Evolutionary conservation across 2,113 vertebrate genomes (phyloP).

Genomic region (Chaetodon trifascialis): DNA sequence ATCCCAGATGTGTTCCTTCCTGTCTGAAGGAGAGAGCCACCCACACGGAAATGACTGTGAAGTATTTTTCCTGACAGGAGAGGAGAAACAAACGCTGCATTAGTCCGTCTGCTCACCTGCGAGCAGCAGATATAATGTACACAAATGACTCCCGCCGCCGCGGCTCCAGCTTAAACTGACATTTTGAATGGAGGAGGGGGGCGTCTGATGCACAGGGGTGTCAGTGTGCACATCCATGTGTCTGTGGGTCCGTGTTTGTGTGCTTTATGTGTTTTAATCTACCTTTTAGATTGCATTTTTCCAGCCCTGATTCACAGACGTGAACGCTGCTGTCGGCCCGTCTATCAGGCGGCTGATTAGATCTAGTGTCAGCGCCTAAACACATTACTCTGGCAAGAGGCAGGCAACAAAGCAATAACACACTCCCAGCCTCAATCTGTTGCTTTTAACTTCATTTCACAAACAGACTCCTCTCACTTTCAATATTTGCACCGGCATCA

Average conservation of each 20-base stretch:
- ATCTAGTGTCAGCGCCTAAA: conserved; percentile 63
- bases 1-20: conserved; percentile 1
- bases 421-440: conserved; percentile 46
- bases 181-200: neutral
- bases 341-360: conserved; percentile 64
- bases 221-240: conserved; percentile 17
- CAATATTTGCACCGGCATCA: conserved; percentile 56
- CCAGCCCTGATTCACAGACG: conserved; percentile 8
- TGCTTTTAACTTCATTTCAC: conserved; percentile 60
- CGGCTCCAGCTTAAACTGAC: conserved; percentile 31
- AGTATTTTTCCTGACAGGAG: conserved; percentile 29
- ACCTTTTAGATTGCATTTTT: conserved; percentile 14
- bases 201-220: neutral
- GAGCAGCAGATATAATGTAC: conserved; percentile 42
- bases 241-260: conserved; percentile 18
- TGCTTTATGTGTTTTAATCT: conserved; percentile 38
- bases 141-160: conserved; percentile 27
- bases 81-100: conserved; percentile 39
- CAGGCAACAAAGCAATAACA: conserved; percentile 62
- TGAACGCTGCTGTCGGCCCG: conserved; percentile 33
- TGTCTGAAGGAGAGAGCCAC: conserved; percentile 12
- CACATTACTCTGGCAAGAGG: conserved; percentile 51
- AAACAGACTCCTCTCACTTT: conserved; percentile 63
- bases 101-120: conserved; percentile 27
- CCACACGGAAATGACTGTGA: conserved; percentile 17